Percentiles rank a stretch among this genome's conserved stretches.
Evolutionary conservation across 2,888 invertebrate species (phyloP).

Genomic region (Heliconius hortense): DNA sequence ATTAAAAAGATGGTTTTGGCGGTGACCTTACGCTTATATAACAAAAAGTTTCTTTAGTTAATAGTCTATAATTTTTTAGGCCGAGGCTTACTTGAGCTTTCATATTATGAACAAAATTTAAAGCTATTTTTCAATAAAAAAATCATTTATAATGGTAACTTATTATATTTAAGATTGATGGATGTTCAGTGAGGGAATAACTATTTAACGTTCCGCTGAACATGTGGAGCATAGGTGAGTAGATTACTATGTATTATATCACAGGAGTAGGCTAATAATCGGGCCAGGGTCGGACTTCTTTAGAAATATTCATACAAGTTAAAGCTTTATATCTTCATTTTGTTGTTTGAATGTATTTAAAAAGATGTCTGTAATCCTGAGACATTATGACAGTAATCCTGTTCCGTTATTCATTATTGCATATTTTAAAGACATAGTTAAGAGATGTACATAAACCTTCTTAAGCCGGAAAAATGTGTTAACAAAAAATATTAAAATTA

Average conservation of each 20-base stretch:
- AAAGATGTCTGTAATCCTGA: no score
- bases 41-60: neutral
- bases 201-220: slow-evolving; percentile 5
- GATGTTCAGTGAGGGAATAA: neutral
- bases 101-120: neutral
- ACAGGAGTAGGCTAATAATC: neutral
- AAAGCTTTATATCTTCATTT: no score
- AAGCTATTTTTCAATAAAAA: neutral
- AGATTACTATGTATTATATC: neutral
- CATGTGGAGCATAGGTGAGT: neutral
- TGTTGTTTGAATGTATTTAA: no score
- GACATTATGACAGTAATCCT: no score
- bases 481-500: no score
- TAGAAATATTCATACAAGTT: neutral
- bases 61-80: neutral
- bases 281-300: neutral
- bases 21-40: neutral
- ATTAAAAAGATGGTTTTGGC: neutral
- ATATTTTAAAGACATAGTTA: neutral
- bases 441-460: neutral
- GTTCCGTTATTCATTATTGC: no score
- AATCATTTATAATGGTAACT: neutral
- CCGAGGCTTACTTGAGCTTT: neutral
- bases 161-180: slow-evolving; percentile 2
- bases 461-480: no score